Percentiles rank a stretch among this genome's conserved stretches.
Evolutionary conservation across 2,113 vertebrate species (phyloP).

Genomic region (Ptilorrhoa leucosticta): DNA sequence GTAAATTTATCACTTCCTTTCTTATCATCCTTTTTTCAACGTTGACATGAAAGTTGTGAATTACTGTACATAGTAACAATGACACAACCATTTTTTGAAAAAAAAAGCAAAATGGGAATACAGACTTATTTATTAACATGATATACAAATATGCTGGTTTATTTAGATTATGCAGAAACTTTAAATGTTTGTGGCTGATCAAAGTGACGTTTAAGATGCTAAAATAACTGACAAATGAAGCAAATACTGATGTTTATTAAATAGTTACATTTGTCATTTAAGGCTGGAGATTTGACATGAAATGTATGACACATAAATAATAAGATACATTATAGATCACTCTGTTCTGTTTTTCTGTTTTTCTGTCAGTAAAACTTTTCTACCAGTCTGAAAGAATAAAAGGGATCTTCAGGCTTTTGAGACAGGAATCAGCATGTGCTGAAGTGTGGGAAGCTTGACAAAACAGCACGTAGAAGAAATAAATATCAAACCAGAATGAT

Average conservation of each 20-base stretch:
- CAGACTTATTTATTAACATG: neutral
- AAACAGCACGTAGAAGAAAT: neutral
- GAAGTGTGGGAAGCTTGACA: neutral
- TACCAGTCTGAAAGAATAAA: neutral
- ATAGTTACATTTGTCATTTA: slow-evolving; percentile 8
- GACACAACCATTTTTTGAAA: neutral
- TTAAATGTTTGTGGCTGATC: neutral
- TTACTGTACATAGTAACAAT: neutral
- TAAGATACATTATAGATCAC: neutral
- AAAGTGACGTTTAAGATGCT: neutral
- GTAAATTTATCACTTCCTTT: neutral
- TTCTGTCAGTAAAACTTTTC: neutral
- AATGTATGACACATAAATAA: slow-evolving; percentile 1
- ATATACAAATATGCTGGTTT: neutral
- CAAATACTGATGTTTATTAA: neutral
- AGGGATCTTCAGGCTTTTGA: neutral
- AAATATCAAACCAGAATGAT: neutral
- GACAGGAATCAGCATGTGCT: neutral
- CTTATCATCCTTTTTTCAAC: neutral
- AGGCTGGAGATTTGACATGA: neutral
- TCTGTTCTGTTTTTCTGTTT: neutral
- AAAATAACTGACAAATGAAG: neutral
- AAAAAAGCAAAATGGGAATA: neutral
- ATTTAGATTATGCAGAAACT: neutral
- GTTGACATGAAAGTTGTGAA: neutral